Conservation (phyloP, 2,113 vertebrate genomes). For the Hyla sarda region DNA sequence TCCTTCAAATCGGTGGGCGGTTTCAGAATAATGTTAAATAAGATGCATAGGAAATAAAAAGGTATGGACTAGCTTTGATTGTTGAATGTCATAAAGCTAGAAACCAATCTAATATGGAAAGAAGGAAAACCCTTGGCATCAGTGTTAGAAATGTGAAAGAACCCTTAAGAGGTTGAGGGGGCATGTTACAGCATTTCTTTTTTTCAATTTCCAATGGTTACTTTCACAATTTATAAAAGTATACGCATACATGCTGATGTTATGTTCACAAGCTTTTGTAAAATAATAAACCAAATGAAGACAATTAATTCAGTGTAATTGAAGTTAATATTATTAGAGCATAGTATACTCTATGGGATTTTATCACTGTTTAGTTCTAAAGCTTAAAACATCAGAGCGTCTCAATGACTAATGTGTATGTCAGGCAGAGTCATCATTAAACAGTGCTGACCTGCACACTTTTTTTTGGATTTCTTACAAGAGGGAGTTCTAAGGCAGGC, state of each 20-base stretch:
- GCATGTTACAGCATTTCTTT: no score
- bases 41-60: no score
- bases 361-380: not conserved
- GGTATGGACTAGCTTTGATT: not conserved
- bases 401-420: not conserved
- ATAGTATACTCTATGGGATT: not conserved
- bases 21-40: no score
- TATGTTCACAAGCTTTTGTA: not conserved
- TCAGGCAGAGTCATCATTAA: conserved; percentile 9
- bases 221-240: no score
- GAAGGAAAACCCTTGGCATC: no score
- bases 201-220: no score
- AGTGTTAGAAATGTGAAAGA: no score
- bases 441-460: conserved; percentile 5
- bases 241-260: no score
- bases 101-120: not conserved
- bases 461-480: not conserved
- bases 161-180: no score
- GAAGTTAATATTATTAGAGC: not conserved
- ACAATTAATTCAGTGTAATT: not conserved
- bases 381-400: not conserved
- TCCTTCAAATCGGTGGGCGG: no score
- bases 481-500: conserved; percentile 2
- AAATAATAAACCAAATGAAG: not conserved
- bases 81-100: not conserved